Evolutionary conservation across 2,888 invertebrate species (phyloP), one percentile per base, ranked within the genome.

Genomic region (Erebia ligea): DNA sequence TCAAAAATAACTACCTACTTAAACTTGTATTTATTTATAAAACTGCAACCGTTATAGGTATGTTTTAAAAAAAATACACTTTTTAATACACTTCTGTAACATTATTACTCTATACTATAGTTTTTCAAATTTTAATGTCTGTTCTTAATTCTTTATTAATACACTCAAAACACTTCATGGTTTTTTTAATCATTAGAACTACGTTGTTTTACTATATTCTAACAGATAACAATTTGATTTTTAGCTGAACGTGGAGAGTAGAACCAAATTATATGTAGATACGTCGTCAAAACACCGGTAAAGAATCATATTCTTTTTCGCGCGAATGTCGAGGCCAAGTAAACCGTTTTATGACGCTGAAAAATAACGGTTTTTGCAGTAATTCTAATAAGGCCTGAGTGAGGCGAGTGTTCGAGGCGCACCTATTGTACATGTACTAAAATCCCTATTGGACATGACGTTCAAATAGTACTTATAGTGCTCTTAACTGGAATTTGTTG

Each of bases 161-260:
- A 69, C 68, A 67, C 50, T 67, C 5, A 59, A 67, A 69, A 65
- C 67, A 63, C 25, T 68, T 63, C 13, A 70, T 52, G 54, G 57
- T 59, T 72, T 48, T 21, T 48, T 21, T 21, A 48, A 45, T 15
- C 54, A 17, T 19, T 19, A 54, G 4, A 9, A 54, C 19, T 17
- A 61, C 21, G 13, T 13, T 34, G 1, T 17, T 21, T 65, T 15
- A 5, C 45, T 11, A 48, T 52, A 61, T 48, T 73, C 67, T 74
- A 72, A 76, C 70, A 68, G 67, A 54, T 71, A 58, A 89, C 86
- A 83, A 87, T 92, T 93, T 91, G 81, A 87, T 92, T 94, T 91
- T 88, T 93, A 93, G 93, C 89, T 84, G 92, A 84, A 91, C 92
- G 93, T 90, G 92, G 91, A 90, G 88, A 92, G 81, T 93, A 92